Evolutionary conservation across 2,888 invertebrate species (phyloP).

Genomic region (Oligia latruncula): DNA sequence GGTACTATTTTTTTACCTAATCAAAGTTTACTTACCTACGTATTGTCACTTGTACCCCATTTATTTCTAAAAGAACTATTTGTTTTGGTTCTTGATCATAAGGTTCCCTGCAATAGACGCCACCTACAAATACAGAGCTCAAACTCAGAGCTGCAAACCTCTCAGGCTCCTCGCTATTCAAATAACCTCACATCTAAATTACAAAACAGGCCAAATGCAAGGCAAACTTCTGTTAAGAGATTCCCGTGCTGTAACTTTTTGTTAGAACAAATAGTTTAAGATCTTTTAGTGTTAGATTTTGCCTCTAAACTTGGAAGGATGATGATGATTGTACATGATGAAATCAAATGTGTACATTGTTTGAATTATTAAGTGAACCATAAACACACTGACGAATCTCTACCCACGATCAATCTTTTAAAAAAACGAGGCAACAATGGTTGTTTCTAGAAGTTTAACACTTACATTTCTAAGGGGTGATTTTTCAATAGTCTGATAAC

Average conservation of each 20-base stretch:
- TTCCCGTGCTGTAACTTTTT: slow-evolving; percentile 31
- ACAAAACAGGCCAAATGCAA: slow-evolving; percentile 42
- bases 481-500: too few relatives aligned
- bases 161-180: slow-evolving; percentile 40
- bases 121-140: slow-evolving; percentile 79
- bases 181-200: slow-evolving; percentile 45
- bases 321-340: background rate
- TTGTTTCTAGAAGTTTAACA: background rate
- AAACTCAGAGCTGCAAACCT: slow-evolving; percentile 39
- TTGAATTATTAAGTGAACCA: too few relatives aligned
- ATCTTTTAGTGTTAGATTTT: background rate
- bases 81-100: slow-evolving; percentile 91
- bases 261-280: slow-evolving; percentile 1
- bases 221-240: slow-evolving; percentile 42
- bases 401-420: background rate
- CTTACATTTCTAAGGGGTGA: slow-evolving; percentile 92
- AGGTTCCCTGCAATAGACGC: slow-evolving; percentile 93
- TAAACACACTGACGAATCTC: too few relatives aligned
- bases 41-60: slow-evolving; percentile 77
- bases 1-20: too few relatives aligned
- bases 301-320: background rate
- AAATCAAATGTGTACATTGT: background rate
- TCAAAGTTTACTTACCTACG: slow-evolving; percentile 71
- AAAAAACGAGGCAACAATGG: background rate
- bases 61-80: slow-evolving; percentile 89